A percentile compares a stretch with the other conserved stretches of the same genome.
These are phyloP conservation scores for Sinocyclocheilus grahami DNA, from an alignment of 2,113 vertebrate species.

Conservation along the genomic window DNA sequence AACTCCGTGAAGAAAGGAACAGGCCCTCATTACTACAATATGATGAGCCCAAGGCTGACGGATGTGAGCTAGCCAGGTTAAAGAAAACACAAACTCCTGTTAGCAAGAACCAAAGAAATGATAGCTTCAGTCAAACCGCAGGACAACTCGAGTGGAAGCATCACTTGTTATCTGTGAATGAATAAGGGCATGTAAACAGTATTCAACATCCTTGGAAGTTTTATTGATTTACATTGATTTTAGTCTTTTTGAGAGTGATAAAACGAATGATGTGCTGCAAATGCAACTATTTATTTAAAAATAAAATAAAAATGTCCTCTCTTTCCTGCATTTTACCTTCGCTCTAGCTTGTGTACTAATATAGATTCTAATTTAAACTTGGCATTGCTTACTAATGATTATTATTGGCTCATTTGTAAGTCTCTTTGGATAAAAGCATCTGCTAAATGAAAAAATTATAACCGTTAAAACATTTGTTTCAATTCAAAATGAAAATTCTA, in stretches of 20 bases:
- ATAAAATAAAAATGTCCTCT: not conserved
- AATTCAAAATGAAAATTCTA: not conserved
- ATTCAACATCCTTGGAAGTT: not conserved
- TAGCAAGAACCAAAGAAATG: not conserved
- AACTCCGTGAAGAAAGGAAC: too few species aligned
- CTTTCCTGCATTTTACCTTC: not conserved
- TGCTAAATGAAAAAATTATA: not conserved
- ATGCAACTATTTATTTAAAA: not conserved
- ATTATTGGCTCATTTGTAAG: not conserved
- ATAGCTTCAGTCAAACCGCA: conserved; percentile 13
- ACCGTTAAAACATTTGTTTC: not conserved
- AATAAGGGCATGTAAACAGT: not conserved
- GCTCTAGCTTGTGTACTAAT: not conserved
- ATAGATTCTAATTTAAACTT: not conserved
- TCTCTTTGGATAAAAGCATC: not conserved
- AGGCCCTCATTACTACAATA: too few species aligned
- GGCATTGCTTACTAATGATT: not conserved
- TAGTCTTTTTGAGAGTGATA: not conserved
- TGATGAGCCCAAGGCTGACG: too few species aligned
- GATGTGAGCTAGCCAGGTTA: too few species aligned
- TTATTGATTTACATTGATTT: not conserved
- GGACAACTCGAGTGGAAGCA: not conserved
- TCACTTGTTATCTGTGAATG: not conserved
- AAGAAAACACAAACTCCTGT: not conserved
- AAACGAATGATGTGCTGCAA: not conserved